These are phyloP conservation scores for Parasteatoda lunata DNA, from an alignment of 2,888 invertebrate species.

Conservation along the genomic window DNA sequence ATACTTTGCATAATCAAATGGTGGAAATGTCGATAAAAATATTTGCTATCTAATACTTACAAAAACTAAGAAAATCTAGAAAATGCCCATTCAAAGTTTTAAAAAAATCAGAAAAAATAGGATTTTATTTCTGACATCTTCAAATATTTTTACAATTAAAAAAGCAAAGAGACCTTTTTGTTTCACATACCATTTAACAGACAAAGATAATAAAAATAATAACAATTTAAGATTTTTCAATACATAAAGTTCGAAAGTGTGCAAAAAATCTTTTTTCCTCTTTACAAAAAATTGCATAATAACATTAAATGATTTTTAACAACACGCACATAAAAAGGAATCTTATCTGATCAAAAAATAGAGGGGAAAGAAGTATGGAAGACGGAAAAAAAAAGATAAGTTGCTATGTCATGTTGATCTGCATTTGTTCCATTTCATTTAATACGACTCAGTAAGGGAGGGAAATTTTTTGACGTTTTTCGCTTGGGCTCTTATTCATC, in stretches of 20 bases:
- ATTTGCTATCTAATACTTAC: no score
- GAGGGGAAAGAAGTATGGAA: neutral
- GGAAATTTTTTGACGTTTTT: constrained; percentile 2
- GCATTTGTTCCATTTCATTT: constrained; percentile 2
- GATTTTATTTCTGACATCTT: no score
- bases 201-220: neutral
- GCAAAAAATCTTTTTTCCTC: neutral
- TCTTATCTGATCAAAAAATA: neutral
- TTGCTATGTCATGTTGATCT: neutral
- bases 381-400: neutral
- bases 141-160: no score
- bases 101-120: neutral
- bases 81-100: neutral
- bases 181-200: constrained; percentile 3
- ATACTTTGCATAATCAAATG: no score
- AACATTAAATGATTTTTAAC: constrained; percentile 5
- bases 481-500: constrained; percentile 1
- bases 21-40: no score
- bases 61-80: neutral
- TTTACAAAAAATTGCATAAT: neutral
- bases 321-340: neutral
- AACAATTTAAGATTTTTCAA: neutral
- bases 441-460: neutral
- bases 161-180: neutral
- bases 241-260: neutral